These are phyloP conservation scores for Hassar affinis DNA, from an alignment of 2,113 vertebrate genomes.

Conservation along the genomic window DNA sequence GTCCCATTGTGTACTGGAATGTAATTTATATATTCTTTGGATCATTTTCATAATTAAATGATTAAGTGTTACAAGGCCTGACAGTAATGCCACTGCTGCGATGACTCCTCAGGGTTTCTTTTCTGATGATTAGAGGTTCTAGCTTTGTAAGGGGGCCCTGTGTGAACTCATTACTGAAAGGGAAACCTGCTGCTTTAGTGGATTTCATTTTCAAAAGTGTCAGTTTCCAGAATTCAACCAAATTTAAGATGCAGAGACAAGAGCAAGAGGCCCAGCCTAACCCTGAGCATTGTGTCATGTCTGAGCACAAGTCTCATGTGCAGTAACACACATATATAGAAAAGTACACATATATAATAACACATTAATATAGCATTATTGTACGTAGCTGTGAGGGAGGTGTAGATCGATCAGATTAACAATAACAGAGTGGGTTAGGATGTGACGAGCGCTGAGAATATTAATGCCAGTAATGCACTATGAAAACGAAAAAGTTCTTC, in stretches of 20 bases:
- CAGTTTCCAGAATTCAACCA: not conserved
- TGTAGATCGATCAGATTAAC: too few relatives aligned
- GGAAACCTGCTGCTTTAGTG: not conserved
- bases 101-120: not conserved
- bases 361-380: not conserved
- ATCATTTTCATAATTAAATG: not conserved
- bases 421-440: not conserved
- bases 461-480: not conserved
- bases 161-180: not conserved
- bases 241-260: not conserved
- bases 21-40: not conserved
- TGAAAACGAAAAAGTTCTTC: not conserved
- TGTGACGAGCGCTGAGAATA: not conserved
- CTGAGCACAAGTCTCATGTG: not conserved
- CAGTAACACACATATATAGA: not conserved
- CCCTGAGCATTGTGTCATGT: not conserved
- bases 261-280: not conserved
- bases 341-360: not conserved
- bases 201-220: not conserved
- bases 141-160: not conserved
- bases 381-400: not conserved
- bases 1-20: not conserved
- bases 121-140: not conserved
- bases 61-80: not conserved
- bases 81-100: not conserved